Conservation (phyloP, 2,113 vertebrate genomes). For the Oxyruncus cristatus region DNA sequence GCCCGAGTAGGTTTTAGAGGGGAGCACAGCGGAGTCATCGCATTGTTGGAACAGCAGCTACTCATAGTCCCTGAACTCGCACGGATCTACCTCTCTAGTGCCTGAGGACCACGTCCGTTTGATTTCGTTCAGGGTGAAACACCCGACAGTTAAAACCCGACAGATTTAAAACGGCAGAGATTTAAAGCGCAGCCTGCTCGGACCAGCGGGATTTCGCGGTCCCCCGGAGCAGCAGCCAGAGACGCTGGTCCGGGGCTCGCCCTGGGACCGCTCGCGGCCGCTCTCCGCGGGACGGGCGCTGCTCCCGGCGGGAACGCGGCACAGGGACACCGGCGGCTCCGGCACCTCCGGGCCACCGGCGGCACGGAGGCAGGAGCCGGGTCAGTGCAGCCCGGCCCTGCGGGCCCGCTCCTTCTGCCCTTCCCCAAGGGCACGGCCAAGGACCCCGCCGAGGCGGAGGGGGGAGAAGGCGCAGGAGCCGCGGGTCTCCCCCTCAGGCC, state of each 20-base stretch:
- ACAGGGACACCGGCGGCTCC: too few relatives aligned
- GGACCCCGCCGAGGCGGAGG: background rate
- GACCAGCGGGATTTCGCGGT: background rate
- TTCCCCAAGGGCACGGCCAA: constrained; percentile 5
- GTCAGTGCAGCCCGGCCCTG: background rate
- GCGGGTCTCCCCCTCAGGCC: background rate
- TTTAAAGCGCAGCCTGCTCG: background rate
- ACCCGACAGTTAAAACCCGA: background rate
- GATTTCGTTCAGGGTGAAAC: background rate
- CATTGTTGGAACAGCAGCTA: background rate
- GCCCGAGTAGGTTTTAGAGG: background rate
- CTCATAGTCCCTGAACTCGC: background rate
- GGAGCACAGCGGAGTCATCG: background rate
- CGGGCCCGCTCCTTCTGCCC: background rate
- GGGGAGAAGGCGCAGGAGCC: background rate
- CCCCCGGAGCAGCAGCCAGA: background rate
- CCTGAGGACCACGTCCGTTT: background rate
- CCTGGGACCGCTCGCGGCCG: background rate
- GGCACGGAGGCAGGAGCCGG: too few relatives aligned
- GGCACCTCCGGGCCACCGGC: background rate
- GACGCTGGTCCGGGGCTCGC: background rate
- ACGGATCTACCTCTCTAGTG: background rate
- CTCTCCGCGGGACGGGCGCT: background rate
- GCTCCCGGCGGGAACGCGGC: background rate
- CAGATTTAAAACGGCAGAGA: background rate